Percentiles rank a stretch among this genome's conserved stretches.
Conservation (phyloP, 2,888 invertebrate species). For the Monopis laevigella region DNA sequence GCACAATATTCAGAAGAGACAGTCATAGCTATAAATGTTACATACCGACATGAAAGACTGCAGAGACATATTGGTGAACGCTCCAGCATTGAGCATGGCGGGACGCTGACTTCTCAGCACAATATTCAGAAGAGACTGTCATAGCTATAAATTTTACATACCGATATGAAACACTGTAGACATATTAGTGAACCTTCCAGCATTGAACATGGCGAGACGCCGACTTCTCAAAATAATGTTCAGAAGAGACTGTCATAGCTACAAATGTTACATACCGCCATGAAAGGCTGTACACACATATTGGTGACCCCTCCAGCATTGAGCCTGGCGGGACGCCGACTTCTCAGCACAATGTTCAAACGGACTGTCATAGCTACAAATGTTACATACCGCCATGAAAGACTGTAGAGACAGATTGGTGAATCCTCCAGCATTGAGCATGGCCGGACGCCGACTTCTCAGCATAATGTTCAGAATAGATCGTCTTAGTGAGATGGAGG, state of each 20-base stretch:
- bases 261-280: slow-evolving; percentile 42
- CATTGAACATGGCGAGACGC: background rate
- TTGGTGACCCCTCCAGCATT: slow-evolving; percentile 35
- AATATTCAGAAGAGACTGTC: slow-evolving; percentile 44
- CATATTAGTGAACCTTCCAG: slow-evolving; percentile 42
- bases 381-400: slow-evolving; percentile 53
- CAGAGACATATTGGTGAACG: slow-evolving; percentile 55
- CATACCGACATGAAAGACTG: slow-evolving; percentile 61
- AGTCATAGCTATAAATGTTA: slow-evolving; percentile 10
- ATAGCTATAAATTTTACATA: slow-evolving; percentile 27
- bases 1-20: too few species aligned
- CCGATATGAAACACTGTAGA: slow-evolving; percentile 63
- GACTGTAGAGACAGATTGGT: slow-evolving; percentile 57
- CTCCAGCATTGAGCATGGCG: slow-evolving; percentile 2
- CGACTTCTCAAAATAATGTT: slow-evolving; percentile 36
- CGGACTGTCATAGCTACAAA: background rate
- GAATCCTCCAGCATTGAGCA: slow-evolving; percentile 25
- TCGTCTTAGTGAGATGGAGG: slow-evolving; percentile 37
- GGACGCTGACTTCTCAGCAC: slow-evolving; percentile 27
- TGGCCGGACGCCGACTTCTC: slow-evolving; percentile 5
- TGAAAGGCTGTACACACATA: slow-evolving; percentile 58
- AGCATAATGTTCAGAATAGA: slow-evolving; percentile 47
- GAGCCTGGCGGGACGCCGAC: background rate
- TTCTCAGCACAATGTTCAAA: slow-evolving; percentile 40
- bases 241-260: slow-evolving; percentile 34